Conservation (phyloP, 2,113 vertebrate species). For the Nothoprocta pentlandii region DNA sequence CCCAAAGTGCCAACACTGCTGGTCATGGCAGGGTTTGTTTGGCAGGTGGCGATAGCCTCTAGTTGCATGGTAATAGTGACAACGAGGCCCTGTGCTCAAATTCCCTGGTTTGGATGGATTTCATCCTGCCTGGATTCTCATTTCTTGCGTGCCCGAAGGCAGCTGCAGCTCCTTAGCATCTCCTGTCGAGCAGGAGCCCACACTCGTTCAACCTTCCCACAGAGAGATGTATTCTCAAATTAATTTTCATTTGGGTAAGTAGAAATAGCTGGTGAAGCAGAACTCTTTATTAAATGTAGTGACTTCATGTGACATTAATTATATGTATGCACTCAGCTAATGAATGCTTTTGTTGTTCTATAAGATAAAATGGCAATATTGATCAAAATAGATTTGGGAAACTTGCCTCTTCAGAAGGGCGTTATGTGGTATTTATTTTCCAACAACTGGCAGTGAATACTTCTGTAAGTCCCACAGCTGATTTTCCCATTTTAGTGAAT, state of each 20-base stretch:
- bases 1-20: neutral
- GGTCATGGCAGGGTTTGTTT: neutral
- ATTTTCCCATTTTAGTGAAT: neutral
- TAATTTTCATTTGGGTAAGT: neutral
- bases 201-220: neutral
- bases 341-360: neutral
- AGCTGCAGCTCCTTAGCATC: neutral
- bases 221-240: neutral
- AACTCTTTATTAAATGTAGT: neutral
- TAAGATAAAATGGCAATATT: neutral
- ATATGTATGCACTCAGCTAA: neutral
- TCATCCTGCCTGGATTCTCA: neutral
- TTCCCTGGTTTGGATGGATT: neutral
- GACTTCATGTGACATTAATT: neutral
- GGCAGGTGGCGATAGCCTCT: neutral
- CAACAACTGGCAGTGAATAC: neutral
- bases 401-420: neutral
- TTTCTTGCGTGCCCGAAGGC: neutral
- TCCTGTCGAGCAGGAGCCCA: neutral
- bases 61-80: neutral
- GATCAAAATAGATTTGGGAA: neutral
- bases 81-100: conserved; percentile 26
- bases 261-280: neutral
- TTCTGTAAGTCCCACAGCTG: neutral
- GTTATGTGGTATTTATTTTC: neutral